Base-by-base conservation (phyloP, 1,140 invertebrate genomes). In the Eumeta japonica region DNA sequence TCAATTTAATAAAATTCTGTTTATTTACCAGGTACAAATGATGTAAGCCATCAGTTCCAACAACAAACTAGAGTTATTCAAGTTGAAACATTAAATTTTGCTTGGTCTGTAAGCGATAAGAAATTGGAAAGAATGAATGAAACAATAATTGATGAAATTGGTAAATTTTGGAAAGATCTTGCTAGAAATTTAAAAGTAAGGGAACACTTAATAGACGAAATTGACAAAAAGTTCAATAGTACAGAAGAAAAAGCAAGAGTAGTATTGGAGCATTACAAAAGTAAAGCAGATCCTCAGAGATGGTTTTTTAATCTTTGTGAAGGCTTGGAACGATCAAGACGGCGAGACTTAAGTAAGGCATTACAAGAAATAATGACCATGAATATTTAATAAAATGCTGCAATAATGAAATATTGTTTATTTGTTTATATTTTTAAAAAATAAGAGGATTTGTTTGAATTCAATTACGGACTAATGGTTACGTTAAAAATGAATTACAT, bases 111-210 rank as follows among this genome's bases (percentile, higher is more conserved):
- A 34, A 58, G 47, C 37, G 18, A 43, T 24, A 50, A 18, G 34
- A 68, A 65, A 51, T 60, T 39, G 15, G 27, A 61, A 39, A 56
- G 51, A 43, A 62, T 73, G 28, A 50, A 57, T 42, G 43, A 62
- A 41, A 57, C 48, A 29, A 46, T 75, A 2, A 38, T 48, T 28
- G 62, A 75, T 47, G 63, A 72, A 52, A 57, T 82, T 37, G 81
- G 80, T 12, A 63, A 50, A 34, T 59, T 58, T 38, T 82, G 81
- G 81, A 65, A 66, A 50, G 72, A 79, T 19, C 55, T 81, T 11
- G 76, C 65, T 9, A 72, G 81, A 66, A 57, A 65, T 51, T 55
- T 82, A 16, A 59, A 65, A 39, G 52, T 81, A 5, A 60, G 55
- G 39, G 80, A 82, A 71, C 50, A 45, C 40, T 48, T 63, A 37